A percentile compares a stretch with the other conserved stretches of the same genome.
Evolutionary conservation across 2,113 vertebrate species (phyloP).

Genomic region (Psilopogon haemacephalus): DNA sequence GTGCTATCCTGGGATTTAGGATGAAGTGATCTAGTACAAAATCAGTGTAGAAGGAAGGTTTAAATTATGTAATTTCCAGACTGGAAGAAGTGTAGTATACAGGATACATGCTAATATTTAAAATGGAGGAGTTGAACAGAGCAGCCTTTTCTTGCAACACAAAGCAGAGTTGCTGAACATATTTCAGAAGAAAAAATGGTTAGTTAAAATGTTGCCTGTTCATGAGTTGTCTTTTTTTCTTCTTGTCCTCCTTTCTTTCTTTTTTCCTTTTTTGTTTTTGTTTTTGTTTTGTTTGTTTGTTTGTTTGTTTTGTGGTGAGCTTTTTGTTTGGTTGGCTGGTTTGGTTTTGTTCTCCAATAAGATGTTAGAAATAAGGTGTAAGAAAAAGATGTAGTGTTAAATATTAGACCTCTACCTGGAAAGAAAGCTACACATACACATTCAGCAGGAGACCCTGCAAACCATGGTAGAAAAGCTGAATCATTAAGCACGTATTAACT

Average conservation of each 20-base stretch:
- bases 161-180: background rate
- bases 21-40: background rate
- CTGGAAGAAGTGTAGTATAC: background rate
- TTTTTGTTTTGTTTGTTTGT: too few relatives aligned
- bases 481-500: background rate
- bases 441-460: background rate
- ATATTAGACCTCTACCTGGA: background rate
- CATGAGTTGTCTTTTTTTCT: accelerated
- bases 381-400: background rate
- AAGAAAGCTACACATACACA: background rate
- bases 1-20: background rate
- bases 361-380: too few relatives aligned
- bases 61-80: background rate
- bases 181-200: background rate
- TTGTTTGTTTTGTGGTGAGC: too few relatives aligned
- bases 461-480: background rate
- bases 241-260: background rate
- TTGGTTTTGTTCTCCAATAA: background rate
- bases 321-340: too few relatives aligned
- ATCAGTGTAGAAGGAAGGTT: background rate
- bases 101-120: background rate
- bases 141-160: background rate
- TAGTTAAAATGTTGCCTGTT: background rate
- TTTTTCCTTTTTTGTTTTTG: too few relatives aligned
- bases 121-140: background rate